Conservation (phyloP, 2,797 vertebrate species). For the Chrysocyon brachyurus region DNA sequence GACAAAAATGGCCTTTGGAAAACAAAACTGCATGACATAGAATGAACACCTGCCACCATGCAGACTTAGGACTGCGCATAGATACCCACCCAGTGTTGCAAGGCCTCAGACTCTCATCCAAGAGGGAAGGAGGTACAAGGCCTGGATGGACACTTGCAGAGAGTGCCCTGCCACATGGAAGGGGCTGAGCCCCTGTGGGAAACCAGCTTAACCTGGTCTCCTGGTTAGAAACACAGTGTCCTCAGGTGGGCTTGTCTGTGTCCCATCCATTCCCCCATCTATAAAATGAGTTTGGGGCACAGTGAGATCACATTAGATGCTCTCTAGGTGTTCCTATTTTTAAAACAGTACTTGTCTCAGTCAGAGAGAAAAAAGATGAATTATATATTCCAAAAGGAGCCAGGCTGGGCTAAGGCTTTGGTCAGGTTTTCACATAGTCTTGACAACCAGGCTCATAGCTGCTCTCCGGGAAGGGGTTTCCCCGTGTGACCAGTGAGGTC, state of each 20-base stretch:
- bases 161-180: background rate
- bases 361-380: background rate
- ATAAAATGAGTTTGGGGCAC: background rate
- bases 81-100: background rate
- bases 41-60: background rate
- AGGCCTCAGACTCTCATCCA: background rate
- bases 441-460: background rate
- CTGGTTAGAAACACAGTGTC: background rate
- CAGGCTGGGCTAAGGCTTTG: background rate
- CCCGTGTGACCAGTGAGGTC: conserved; percentile 28
- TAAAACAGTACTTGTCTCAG: no score
- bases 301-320: no score
- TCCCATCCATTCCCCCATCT: background rate
- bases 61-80: background rate
- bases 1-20: background rate
- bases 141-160: background rate
- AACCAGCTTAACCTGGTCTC: background rate
- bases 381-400: background rate
- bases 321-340: background rate
- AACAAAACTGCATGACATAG: background rate
- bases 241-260: background rate
- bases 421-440: background rate
- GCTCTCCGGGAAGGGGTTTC: conserved; percentile 3
- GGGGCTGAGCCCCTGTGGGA: background rate
- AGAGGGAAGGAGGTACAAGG: background rate